Base-by-base conservation (phyloP, 1,140 invertebrate species). In the Drosophila sproati region DNA sequence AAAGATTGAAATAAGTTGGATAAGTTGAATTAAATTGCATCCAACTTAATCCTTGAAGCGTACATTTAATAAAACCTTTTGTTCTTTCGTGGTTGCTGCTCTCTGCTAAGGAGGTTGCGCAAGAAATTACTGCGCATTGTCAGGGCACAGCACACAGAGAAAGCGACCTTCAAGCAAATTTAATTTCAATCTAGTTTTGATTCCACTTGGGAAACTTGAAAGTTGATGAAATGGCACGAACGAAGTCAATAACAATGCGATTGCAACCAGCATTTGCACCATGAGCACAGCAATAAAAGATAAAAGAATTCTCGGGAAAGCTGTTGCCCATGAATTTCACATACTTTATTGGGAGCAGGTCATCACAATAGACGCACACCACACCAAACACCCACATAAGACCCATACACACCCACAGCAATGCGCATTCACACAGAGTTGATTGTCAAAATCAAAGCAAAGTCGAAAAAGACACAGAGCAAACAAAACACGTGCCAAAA, bases 391-490 rank as follows among this genome's bases (percentile, higher is more conserved):
- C 20, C 20, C 20, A 20, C 20, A 20, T 20, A 52, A 28, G 39
- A 20, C 12, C 35, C 60, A 28, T 34, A 62, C 20, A 32, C 28
- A 57, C 37, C 8, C 57, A 60, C 55, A 57, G 5, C 5, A 20
- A 3, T 10, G 2, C 8, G 31, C 32, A 55, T 29, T 34, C 2
- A 34, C 31, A 32, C 47, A 52, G 10, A 10, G 3, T 35, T 10
- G 39, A 29, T 41, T 72, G 68, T 45, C 48, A 60, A 73, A 70
- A 75, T 66, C 64, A 82, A 78, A 77, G 63, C 55, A 52, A 61
- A 43, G 31, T 43, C 67, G 12, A 39, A 35, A 20, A 39, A 59
- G 5, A 20, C 31, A 29, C 3, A 66, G 45, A 43, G 47, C 45
- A 55, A 61, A 55, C 20, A 68, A 43, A 35, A 48, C 29, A 39